phyloP scores from a whole-genome alignment of 2,888 invertebrate genomes.

The Fabriciana adippe region DNA sequence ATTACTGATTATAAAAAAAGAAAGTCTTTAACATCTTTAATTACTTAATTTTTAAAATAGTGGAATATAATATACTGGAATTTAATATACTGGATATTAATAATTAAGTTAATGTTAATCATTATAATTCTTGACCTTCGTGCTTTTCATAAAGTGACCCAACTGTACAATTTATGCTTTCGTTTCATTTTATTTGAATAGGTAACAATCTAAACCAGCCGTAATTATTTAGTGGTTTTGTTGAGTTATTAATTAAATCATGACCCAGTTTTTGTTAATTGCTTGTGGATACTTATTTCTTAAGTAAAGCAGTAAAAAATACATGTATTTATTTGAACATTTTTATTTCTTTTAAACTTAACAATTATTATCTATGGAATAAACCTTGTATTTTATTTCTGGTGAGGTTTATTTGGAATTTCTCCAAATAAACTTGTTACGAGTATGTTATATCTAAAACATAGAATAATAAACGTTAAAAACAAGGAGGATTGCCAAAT shows the following conservation, averaged over 20 bases:
- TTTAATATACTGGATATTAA: too few species aligned
- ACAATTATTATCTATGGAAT: not conserved
- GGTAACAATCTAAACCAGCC: conserved; percentile 10
- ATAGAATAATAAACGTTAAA: conserved; percentile 19
- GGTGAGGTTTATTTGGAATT: conserved; percentile 21
- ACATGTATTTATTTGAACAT: not conserved
- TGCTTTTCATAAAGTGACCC: conserved; percentile 5
- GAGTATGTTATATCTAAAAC: conserved; percentile 16
- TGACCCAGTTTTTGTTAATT: not conserved
- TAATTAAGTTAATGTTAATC: not conserved
- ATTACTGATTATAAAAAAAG: too few species aligned
- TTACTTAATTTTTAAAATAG: too few species aligned
- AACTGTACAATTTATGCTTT: conserved; percentile 11
- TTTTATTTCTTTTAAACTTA: not conserved
- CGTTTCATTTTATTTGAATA: not conserved
- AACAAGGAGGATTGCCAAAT: conserved; percentile 29
- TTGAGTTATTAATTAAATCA: conserved; percentile 7
- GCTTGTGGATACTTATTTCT: not conserved
- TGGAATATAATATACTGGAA: too few species aligned
- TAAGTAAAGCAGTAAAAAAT: not conserved
- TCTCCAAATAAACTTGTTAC: conserved; percentile 27
- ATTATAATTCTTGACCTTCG: conserved; percentile 6
- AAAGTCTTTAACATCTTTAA: too few species aligned
- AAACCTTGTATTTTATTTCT: too few species aligned
- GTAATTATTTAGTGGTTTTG: conserved; percentile 4